Evolutionary conservation across 2,113 vertebrate genomes (phyloP).

Genomic region (Elaphurus davidianus): DNA sequence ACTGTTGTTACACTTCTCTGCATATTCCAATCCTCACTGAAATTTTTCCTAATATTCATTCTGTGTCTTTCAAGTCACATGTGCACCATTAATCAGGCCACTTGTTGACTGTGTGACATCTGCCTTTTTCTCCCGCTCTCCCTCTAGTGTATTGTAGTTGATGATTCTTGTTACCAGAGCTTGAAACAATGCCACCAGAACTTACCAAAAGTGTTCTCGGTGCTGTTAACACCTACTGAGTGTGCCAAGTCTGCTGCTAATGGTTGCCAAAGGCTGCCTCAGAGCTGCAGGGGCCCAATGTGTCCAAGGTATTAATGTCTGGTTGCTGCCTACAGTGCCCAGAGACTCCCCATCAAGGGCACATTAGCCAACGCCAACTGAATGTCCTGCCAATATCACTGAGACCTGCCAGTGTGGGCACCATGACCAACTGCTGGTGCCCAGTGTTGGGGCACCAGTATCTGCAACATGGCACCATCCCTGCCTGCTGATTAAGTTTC

Average conservation of each 20-base stretch:
- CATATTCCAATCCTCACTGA: not conserved
- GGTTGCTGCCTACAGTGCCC: not conserved
- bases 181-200: not conserved
- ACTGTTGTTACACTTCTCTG: not conserved
- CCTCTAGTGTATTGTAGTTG: not conserved
- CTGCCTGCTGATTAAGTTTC: slow-evolving; percentile 3
- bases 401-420: slow-evolving; percentile 3
- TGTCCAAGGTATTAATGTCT: not conserved
- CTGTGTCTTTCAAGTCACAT: not conserved
- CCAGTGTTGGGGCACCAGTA: not conserved
- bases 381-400: slow-evolving; percentile 55
- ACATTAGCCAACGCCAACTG: slow-evolving; percentile 31
- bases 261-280: not conserved
- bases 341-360: slow-evolving; percentile 12
- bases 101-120: not conserved
- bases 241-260: not conserved
- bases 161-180: not conserved
- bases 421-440: not conserved
- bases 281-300: not conserved
- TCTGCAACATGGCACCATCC: slow-evolving; percentile 33
- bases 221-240: not conserved
- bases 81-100: not conserved
- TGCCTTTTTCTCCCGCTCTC: not conserved
- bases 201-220: not conserved
- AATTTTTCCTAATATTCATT: not conserved